Evolutionary conservation across 1,140 invertebrate species (phyloP).

Genomic region (Brachystomella parvula): DNA sequence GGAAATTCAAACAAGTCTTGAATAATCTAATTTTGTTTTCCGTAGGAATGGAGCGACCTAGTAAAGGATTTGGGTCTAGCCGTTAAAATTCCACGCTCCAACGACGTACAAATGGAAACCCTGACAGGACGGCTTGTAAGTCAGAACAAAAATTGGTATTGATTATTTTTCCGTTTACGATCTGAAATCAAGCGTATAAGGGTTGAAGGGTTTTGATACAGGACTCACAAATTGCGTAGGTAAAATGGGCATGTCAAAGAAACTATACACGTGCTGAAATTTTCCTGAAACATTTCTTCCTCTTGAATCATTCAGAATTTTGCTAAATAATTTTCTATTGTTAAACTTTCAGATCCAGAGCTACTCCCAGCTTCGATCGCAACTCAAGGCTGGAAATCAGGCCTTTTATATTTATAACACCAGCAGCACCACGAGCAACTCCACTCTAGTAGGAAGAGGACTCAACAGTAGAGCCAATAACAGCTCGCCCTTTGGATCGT

Average conservation of each 20-base stretch:
- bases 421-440: not conserved
- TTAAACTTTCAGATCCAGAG: slow-evolving; percentile 29
- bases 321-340: not conserved
- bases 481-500: not conserved
- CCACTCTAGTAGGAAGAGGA: not conserved
- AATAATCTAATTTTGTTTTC: no score
- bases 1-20: no score
- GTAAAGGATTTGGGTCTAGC: slow-evolving; percentile 84
- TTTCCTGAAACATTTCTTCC: no score
- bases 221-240: no score
- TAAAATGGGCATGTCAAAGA: no score
- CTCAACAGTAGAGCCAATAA: not conserved
- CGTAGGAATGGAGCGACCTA: slow-evolving; percentile 91
- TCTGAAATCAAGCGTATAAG: no score
- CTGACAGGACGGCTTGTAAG: slow-evolving; percentile 78
- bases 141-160: no score
- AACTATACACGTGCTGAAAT: no score
- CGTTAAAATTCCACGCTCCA: slow-evolving; percentile 61
- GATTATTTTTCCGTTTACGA: not conserved
- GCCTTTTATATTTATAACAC: slow-evolving; percentile 29
- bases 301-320: not conserved
- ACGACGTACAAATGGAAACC: slow-evolving; percentile 80
- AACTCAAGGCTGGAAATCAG: slow-evolving; percentile 30
- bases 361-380: slow-evolving; percentile 30
- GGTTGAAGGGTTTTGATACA: no score